These are phyloP conservation scores for Myotis yumanensis DNA, from an alignment of 2,113 vertebrate species.

Conservation along the genomic window DNA sequence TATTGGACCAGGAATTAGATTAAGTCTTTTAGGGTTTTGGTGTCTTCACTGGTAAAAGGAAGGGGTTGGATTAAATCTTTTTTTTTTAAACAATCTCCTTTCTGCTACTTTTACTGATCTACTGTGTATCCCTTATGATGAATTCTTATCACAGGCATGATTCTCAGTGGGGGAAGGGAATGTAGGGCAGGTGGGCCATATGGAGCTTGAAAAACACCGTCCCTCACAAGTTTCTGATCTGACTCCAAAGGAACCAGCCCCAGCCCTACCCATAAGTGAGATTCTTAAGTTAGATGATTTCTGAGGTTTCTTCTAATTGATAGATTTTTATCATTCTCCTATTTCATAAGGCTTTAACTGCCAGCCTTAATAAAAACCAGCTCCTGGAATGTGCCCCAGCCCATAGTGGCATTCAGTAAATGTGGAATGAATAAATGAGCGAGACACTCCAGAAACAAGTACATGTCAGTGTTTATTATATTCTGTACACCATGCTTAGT, in stretches of 20 bases:
- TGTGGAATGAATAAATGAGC: neutral
- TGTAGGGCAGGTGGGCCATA: no score
- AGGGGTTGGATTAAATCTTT: neutral
- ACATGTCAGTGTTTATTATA: neutral
- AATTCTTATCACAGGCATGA: neutral
- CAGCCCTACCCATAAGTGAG: neutral
- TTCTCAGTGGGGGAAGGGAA: neutral
- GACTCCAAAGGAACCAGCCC: neutral
- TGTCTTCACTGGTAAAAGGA: neutral
- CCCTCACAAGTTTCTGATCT: neutral
- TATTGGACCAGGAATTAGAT: slow-evolving; percentile 11
- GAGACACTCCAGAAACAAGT: neutral
- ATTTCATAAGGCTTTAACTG: neutral
- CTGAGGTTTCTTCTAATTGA: neutral
- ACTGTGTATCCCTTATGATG: neutral
- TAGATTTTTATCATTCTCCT: slow-evolving; percentile 10
- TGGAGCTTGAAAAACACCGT: neutral
- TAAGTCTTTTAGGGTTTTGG: neutral
- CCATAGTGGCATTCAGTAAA: neutral
- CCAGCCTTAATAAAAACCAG: slow-evolving; percentile 13
- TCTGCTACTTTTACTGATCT: neutral
- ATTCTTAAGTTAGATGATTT: neutral
- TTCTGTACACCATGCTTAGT: neutral
- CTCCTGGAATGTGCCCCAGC: neutral
- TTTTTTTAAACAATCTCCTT: neutral